phyloP scores from a whole-genome alignment of 2,113 vertebrate genomes.

The Passerina amoena region DNA sequence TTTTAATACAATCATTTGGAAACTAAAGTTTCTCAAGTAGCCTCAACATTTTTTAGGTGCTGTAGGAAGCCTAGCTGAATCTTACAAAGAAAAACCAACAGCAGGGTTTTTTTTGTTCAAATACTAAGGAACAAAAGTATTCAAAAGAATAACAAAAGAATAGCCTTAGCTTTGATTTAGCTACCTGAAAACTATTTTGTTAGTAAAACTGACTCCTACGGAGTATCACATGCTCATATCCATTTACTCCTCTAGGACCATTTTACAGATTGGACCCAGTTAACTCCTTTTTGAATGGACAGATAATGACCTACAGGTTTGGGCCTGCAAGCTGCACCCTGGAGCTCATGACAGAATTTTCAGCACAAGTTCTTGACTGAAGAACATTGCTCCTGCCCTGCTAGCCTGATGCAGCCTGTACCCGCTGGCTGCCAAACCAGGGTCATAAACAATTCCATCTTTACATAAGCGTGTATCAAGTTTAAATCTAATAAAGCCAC shows the following conservation, averaged over 20 bases:
- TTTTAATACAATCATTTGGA: neutral
- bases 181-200: neutral
- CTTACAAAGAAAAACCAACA: neutral
- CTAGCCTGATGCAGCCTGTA: neutral
- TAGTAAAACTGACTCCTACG: neutral
- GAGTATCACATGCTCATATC: neutral
- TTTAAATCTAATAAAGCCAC: constrained; percentile 19
- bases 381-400: neutral
- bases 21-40: neutral
- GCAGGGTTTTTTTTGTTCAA: neutral
- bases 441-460: neutral
- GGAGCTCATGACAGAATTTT: neutral
- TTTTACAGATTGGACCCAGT: neutral
- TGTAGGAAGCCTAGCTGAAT: neutral
- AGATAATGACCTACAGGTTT: neutral
- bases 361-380: neutral
- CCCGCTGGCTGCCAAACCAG: neutral
- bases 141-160: neutral
- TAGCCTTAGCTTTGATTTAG: neutral
- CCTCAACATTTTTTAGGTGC: neutral
- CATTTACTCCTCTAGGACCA: neutral
- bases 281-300: neutral
- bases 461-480: neutral
- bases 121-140: neutral
- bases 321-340: neutral